These are phyloP conservation scores for Zaprionus lineosus DNA, from an alignment of 2,888 invertebrate species.

Conservation along the genomic window DNA sequence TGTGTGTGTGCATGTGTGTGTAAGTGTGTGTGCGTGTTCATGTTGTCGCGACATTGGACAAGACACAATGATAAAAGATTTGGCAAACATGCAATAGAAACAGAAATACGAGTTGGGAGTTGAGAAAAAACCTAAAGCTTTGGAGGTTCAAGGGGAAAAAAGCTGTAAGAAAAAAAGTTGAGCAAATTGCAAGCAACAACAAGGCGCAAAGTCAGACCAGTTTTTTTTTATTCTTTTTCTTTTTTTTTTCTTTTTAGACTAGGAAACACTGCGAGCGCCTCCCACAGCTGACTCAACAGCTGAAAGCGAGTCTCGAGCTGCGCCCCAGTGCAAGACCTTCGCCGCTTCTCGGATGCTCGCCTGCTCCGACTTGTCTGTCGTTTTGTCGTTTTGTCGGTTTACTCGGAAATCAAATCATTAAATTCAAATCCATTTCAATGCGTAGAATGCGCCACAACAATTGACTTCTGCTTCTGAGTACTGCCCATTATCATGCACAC, in stretches of 20 bases:
- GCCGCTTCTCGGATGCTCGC: slow-evolving; percentile 15
- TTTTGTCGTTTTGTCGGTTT: no score
- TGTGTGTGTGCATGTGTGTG: no score
- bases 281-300: slow-evolving; percentile 3
- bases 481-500: background rate
- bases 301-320: slow-evolving; percentile 18
- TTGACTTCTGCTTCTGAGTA: slow-evolving; percentile 6
- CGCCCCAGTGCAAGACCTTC: slow-evolving; percentile 56
- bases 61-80: slow-evolving; percentile 59
- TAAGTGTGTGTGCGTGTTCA: no score
- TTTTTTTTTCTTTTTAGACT: no score
- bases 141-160: no score
- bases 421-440: slow-evolving; percentile 25
- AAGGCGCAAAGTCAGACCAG: no score
- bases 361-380: no score
- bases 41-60: slow-evolving; percentile 50
- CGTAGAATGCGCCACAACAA: no score
- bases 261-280: no score
- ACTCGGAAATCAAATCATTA: slow-evolving; percentile 36
- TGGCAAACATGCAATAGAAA: slow-evolving; percentile 45
- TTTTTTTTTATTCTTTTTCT: no score
- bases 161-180: no score
- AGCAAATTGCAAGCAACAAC: slow-evolving; percentile 52
- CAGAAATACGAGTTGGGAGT: no score
- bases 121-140: slow-evolving; percentile 14